Evolutionary conservation across 2,888 invertebrate species (phyloP).

Genomic region (Aleiodes leptofemur): DNA sequence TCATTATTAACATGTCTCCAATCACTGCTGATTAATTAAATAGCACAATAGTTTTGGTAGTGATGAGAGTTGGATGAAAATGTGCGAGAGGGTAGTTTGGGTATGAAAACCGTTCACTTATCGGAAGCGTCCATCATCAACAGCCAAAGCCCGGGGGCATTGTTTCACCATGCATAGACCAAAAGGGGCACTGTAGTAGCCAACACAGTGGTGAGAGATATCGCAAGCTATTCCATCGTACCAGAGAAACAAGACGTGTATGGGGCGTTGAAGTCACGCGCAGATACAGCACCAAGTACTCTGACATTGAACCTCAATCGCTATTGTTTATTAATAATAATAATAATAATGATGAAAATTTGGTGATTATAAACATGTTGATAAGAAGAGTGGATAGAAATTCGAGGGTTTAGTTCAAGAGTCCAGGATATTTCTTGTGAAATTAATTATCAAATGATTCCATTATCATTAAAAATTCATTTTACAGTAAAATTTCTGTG

Average conservation of each 20-base stretch:
- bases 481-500: too few species aligned
- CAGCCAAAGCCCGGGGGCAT: conserved; percentile 69
- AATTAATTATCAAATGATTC: too few species aligned
- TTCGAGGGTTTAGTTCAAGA: too few species aligned
- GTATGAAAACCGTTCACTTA: conserved; percentile 58
- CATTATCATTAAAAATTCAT: too few species aligned
- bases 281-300: conserved; percentile 9
- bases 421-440: too few species aligned
- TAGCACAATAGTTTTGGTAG: conserved; percentile 67
- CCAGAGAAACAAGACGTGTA: conserved; percentile 22
- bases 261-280: conserved; percentile 34
- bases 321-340: conserved; percentile 6
- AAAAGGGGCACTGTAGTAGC: conserved; percentile 54
- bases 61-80: conserved; percentile 40
- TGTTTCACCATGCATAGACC: conserved; percentile 67
- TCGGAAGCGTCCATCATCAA: conserved; percentile 73
- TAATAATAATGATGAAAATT: background rate
- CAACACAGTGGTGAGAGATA: conserved; percentile 61
- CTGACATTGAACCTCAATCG: conserved; percentile 9
- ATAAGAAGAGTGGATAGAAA: background rate
- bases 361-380: background rate
- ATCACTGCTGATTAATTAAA: conserved; percentile 65
- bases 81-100: conserved; percentile 5
- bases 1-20: too few species aligned
- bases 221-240: conserved; percentile 22